Base-by-base conservation (phyloP, 2,113 vertebrate species). In the Axis porcinus region DNA sequence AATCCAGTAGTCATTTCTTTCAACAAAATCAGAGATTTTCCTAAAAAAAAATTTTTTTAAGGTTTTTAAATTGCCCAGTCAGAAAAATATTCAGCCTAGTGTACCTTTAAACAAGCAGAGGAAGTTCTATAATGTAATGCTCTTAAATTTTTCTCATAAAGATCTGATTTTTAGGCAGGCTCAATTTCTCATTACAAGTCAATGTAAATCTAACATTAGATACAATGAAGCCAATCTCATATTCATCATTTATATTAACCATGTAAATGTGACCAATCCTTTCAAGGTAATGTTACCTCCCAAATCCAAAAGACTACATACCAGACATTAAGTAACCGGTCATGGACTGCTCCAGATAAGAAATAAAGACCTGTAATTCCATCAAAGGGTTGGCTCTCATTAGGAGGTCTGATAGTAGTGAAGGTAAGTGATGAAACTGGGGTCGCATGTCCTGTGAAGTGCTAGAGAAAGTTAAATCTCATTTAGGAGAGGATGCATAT, bases 321-420 rank as follows among this genome's bases (percentile, higher is more conserved):
- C 99, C 99, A 99, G 27, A 99, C 99, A 87, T 99, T 99, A 97
- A 99, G 99, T 97, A 99, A 99, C 97, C 99, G 98, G 98, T 99
- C 99, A 1, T 99, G 99, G 14, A 99, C 98, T 4, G 99, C 99
- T 85, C 99, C 99, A 54, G 99, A 99, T 92, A 99, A 98, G 98
- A 99, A 99, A 97, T 99, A 99, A 84, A 99, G 99, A 33, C 99
- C 99, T 40, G 99, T 99, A 98, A 99, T 99, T 94, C 99, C 99
- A 97, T 99, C 99, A 94, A 99, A 99, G 11, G 99, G 97, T 30
- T 98, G 99, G 97, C 99, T 99, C 12, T 99, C 99, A 91, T 98
- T 99, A 84, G 99, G 98, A 74, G 99, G 99, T 97, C 99, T 99
- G 4, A 99, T 98, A 88, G 99, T 99, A 92, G 99, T 99, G 97